Evolutionary conservation across 2,888 invertebrate species (phyloP), one percentile per base, ranked within the genome.

Genomic region (Campoplex nolae): DNA sequence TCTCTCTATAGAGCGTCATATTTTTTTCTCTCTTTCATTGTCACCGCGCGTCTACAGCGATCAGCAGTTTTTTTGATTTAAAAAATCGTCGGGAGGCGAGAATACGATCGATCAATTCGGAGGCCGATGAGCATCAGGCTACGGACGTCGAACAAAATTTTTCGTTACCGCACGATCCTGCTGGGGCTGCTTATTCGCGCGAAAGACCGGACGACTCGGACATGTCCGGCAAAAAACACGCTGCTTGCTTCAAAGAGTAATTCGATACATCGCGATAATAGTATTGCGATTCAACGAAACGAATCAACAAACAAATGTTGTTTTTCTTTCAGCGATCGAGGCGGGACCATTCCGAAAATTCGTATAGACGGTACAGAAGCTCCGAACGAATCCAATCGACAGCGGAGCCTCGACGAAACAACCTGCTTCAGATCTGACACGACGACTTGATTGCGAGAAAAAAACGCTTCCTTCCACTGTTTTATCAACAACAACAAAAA

Each of bases 71-170:
- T 23, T 84, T 88, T 23, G 84, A 85, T 11, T 83, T 88, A 67
- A 89, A 88, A 78, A 82, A 83, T 82, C 85, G 82, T 70, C 68
- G 82, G 11, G 86, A 87, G 51, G 80, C 77, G 54, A 90, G 90
- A 23, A 92, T 92, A 75, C 90, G 87, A 7, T 92, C 92, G 2
- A 90, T 88, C 3, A 91, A 90, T 3, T 93, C 93, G 13, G 94
- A 94, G 45, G 90, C 87, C 8, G 91, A 89, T 2, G 92, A 92
- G 23, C 23, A n/a, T n/a, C n/a, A 23, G 76, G 86, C 90, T 16
- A 92, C 91, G 2, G 92, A 93, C 32, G 89, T 80, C 4, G 92
- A 93, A 32, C 91, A 92, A 58, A 90, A 92, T 45, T 87, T 75
- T 18, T 90, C 91, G 2, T 81, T 92, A 35, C 90, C 90, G 0